Evolutionary conservation across 2,888 invertebrate genomes (phyloP).

Genomic region (Platycheirus albimanus): DNA sequence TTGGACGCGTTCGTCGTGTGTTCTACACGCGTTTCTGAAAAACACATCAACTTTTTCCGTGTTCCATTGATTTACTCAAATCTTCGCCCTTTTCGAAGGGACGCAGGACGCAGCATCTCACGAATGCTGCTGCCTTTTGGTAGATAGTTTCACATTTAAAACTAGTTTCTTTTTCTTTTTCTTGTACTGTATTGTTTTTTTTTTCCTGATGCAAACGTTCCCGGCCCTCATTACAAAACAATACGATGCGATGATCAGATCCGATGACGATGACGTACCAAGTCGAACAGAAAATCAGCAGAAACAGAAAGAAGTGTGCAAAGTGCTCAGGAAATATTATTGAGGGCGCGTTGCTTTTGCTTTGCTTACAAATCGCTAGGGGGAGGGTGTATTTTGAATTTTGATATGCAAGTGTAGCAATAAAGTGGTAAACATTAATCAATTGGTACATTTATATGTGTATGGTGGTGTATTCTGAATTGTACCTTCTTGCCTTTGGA

Average conservation of each 20-base stretch:
- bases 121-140: conserved; percentile 24
- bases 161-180: conserved; percentile 9
- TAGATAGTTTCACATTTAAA: conserved; percentile 33
- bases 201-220: conserved; percentile 22
- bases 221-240: conserved; percentile 25
- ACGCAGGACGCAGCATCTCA: background rate
- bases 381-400: conserved; percentile 7
- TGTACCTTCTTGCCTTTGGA: too few relatives aligned
- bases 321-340: conserved; percentile 3
- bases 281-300: conserved; percentile 65
- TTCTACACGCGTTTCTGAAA: conserved; percentile 47
- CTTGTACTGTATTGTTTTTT: background rate
- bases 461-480: too few relatives aligned
- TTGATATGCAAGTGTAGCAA: conserved; percentile 23
- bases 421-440: conserved; percentile 23
- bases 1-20: conserved; percentile 41
- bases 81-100: conserved; percentile 13
- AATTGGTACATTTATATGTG: too few relatives aligned
- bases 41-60: background rate
- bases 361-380: background rate
- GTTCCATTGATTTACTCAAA: conserved; percentile 46
- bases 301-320: conserved; percentile 51
- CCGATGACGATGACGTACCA: conserved; percentile 62
- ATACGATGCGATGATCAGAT: conserved; percentile 36
- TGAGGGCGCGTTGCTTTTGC: background rate